Percentiles rank a stretch among this genome's conserved stretches.
These are phyloP conservation scores for Liasis olivaceus DNA, from an alignment of 2,797 vertebrate genomes.

Conservation along the genomic window DNA sequence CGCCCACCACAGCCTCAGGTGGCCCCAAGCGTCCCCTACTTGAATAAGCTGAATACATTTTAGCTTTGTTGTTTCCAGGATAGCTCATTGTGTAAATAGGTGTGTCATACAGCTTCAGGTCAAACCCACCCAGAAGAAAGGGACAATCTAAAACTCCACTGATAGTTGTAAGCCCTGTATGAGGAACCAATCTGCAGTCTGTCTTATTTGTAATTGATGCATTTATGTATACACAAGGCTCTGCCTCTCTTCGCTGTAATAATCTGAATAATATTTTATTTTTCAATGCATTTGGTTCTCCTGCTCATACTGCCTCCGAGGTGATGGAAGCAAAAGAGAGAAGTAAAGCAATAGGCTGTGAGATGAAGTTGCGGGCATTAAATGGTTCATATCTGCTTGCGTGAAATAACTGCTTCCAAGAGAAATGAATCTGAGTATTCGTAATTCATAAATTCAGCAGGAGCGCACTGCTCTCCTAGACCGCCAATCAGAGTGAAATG, in stretches of 20 bases:
- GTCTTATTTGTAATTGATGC: no score
- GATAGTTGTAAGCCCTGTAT: background rate
- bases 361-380: constrained; percentile 45
- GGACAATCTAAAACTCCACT: background rate
- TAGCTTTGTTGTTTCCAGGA: no score
- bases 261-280: background rate
- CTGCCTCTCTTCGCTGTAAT: background rate
- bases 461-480: constrained; percentile 45
- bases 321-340: background rate
- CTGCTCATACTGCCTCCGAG: constrained; percentile 12
- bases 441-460: constrained; percentile 59
- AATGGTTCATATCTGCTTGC: constrained; percentile 47
- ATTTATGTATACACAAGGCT: background rate
- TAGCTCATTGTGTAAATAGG: background rate
- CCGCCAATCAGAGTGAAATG: constrained; percentile 38
- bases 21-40: no score
- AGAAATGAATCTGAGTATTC: constrained; percentile 57
- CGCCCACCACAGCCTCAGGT: no score
- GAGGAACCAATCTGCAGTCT: background rate
- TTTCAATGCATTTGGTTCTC: background rate
- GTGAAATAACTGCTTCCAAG: constrained; percentile 43
- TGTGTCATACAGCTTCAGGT: background rate
- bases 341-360: background rate
- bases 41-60: no score
- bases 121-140: background rate